Conservation (phyloP, 2,888 invertebrate genomes). For the Hydrotaea diabolus region DNA sequence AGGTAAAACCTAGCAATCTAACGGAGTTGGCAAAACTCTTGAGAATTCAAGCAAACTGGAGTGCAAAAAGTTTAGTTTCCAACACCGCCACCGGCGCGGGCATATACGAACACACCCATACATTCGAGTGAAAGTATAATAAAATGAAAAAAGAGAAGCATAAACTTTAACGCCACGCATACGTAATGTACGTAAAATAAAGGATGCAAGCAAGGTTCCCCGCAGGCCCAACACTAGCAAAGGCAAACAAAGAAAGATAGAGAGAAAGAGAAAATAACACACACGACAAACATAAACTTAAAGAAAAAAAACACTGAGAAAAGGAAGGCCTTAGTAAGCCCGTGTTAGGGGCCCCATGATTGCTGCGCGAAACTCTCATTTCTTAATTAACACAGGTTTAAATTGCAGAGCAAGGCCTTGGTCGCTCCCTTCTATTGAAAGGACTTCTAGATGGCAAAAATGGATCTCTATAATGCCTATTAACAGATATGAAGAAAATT, state of each 20-base stretch:
- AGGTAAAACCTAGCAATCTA: not conserved
- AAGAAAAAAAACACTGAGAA: too few relatives aligned
- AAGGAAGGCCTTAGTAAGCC: too few relatives aligned
- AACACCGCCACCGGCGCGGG: slow-evolving; percentile 17
- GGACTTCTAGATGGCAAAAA: too few relatives aligned
- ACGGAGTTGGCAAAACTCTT: slow-evolving; percentile 50
- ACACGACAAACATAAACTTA: not conserved
- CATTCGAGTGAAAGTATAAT: slow-evolving; percentile 63
- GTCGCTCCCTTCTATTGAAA: too few relatives aligned
- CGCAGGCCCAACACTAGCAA: slow-evolving; percentile 13
- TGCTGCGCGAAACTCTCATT: too few relatives aligned
- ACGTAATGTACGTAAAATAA: slow-evolving; percentile 63
- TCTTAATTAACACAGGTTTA: too few relatives aligned
- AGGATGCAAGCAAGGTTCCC: slow-evolving; percentile 37
- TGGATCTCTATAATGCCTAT: too few relatives aligned
- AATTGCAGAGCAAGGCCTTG: too few relatives aligned
- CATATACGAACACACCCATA: not conserved
- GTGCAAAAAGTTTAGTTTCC: slow-evolving; percentile 13
- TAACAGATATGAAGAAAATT: too few relatives aligned
- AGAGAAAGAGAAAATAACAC: too few relatives aligned
- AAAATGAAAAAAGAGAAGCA: slow-evolving; percentile 19
- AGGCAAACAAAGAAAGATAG: not conserved
- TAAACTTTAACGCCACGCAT: slow-evolving; percentile 57
- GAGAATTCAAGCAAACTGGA: slow-evolving; percentile 41
- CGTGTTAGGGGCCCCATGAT: too few relatives aligned